These are phyloP conservation scores for Dicrurus megarhynchus DNA, from an alignment of 2,113 vertebrate species.

Conservation along the genomic window DNA sequence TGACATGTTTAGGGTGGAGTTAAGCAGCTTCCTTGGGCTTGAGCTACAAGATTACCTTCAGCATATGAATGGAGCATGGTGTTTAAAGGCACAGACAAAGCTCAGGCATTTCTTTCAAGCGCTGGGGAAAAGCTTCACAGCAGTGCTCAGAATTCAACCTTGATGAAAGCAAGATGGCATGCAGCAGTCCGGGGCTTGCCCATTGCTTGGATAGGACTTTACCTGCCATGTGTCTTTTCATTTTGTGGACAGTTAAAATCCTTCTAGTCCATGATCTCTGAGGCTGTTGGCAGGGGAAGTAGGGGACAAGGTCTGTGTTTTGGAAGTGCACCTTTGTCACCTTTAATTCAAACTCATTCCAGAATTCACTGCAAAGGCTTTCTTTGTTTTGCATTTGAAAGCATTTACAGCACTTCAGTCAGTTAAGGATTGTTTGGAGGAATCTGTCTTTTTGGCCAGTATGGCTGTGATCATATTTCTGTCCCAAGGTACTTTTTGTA, in stretches of 20 bases:
- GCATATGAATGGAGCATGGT: accelerated
- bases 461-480: background rate
- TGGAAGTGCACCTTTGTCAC: background rate
- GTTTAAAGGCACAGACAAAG: background rate
- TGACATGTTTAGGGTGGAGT: background rate
- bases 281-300: background rate
- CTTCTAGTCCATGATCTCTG: background rate
- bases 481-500: background rate
- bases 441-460: background rate
- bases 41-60: background rate
- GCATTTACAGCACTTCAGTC: background rate
- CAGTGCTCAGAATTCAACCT: background rate
- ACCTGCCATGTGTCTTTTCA: background rate
- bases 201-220: background rate
- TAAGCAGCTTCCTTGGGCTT: background rate
- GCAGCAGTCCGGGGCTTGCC: background rate
- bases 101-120: background rate
- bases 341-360: background rate
- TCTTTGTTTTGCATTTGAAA: background rate
- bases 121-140: background rate
- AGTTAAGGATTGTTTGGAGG: background rate
- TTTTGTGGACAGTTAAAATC: background rate
- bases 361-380: background rate
- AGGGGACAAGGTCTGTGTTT: background rate
- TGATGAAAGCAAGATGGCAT: background rate